Base-by-base conservation (phyloP, 1,140 invertebrate species). In the Psilanteris sp. region DNA sequence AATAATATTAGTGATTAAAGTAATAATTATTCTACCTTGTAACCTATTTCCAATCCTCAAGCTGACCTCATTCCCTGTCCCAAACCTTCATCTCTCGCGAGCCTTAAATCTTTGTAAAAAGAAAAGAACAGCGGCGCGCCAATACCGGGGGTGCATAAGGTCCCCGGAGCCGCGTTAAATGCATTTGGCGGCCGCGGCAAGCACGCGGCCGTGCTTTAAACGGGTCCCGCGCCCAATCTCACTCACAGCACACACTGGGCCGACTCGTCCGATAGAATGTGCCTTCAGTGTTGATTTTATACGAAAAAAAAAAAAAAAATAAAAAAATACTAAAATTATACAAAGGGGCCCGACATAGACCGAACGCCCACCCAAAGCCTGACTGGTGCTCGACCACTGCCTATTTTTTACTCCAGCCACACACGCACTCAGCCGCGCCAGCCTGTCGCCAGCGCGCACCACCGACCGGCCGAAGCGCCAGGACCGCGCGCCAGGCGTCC, bases 261-360 rank as follows among this genome's bases (percentile, higher is more conserved):
- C 93, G 93, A 91, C 92, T 93, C 93, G 93, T 94, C 93, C 93
- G 93, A 93, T 93, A 93, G 93, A 92, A 94, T 94, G 93, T 94
- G 93, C 93, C 93, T 94, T 94, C 93, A 92, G 92, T 93, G 92
- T 93, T 92, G 91, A 92, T 92, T 92, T 94, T 94, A 93, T 93
- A 93, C 92, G 91, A 93, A 92, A 92, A 91, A 62, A 55, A 64
- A 16, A 64, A 90, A n/a, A n/a, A n/a, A n/a, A n/a, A n/a, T n/a
- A 72, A 90, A 55, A 90, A 91, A 90, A 91, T 85, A 89, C 87
- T 88, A 88, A 88, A 92, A 92, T 91, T 90, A 91, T 91, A 92
- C 91, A 90, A 91, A 91, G 89, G 91, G 93, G 93, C 93, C 93
- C 93, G 92, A 92, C 93, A 94, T 94, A 94, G 93, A 91, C 91